A percentile compares a stretch with the other conserved stretches of the same genome.
phyloP scores from a whole-genome alignment of 2,888 invertebrate genomes.

The Drosophila atripex region DNA sequence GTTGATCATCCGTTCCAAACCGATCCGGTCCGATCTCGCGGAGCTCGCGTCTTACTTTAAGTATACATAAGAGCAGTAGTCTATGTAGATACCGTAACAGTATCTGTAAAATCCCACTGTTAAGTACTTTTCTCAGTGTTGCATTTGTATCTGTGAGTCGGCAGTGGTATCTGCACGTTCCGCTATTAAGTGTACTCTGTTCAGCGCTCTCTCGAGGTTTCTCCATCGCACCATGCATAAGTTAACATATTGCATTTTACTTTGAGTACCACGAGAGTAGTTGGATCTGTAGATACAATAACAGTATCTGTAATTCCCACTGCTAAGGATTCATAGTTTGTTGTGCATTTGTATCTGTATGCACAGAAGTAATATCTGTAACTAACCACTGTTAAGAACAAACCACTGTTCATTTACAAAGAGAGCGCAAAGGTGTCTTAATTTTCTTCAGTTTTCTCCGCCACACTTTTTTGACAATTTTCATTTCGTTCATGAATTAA shows the following conservation, averaged over 20 bases:
- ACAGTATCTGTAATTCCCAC: not conserved
- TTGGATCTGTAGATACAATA: not conserved
- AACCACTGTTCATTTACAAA: too few species aligned
- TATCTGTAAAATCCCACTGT: not conserved
- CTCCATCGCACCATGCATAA: not conserved
- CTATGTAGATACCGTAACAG: slow-evolving; percentile 15
- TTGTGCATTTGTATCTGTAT: not conserved
- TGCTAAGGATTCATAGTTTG: not conserved
- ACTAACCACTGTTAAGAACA: too few species aligned
- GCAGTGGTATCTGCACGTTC: not conserved
- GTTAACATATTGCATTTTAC: not conserved
- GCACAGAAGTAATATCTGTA: not conserved
- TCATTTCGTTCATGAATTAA: too few species aligned
- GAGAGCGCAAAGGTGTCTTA: too few species aligned
- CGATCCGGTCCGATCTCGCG: slow-evolving; percentile 2
- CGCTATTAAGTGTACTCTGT: not conserved
- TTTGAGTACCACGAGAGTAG: too few species aligned
- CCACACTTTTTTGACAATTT: too few species aligned
- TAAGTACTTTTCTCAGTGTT: not conserved
- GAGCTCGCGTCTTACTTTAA: slow-evolving; percentile 1
- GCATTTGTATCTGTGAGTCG: not conserved
- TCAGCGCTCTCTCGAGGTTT: not conserved
- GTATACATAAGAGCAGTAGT: not conserved
- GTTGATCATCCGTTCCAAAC: slow-evolving; percentile 1
- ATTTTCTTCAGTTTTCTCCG: too few species aligned